A percentile compares a stretch with the other conserved stretches of the same genome.
Evolutionary conservation across 2,888 invertebrate species (phyloP).

Genomic region (Apodemia mormo): DNA sequence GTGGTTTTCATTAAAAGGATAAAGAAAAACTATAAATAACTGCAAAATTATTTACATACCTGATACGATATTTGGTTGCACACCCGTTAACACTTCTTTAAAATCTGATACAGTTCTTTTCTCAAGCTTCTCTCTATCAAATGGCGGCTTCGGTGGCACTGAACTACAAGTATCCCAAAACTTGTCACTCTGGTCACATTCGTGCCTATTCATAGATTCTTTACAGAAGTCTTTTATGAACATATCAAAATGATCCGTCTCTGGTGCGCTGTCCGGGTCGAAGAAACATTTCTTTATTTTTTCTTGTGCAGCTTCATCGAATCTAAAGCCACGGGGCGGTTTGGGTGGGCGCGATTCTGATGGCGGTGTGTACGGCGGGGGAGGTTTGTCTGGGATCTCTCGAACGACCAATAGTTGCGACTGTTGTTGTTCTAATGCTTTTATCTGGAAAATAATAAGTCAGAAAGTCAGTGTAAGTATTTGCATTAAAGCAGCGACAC

Average conservation of each 20-base stretch:
- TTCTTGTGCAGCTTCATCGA: conserved; percentile 47
- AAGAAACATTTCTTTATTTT: conserved; percentile 47
- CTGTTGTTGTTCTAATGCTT: conserved; percentile 72
- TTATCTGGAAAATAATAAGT: conserved; percentile 55
- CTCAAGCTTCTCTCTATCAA: conserved; percentile 46
- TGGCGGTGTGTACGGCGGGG: conserved; percentile 73
- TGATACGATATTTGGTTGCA: conserved; percentile 52
- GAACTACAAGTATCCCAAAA: conserved; percentile 69
- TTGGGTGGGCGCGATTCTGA: conserved; percentile 47
- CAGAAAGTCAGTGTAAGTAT: too few relatives aligned
- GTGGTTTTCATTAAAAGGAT: too few relatives aligned
- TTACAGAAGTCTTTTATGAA: conserved; percentile 63
- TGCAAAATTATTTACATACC: conserved; percentile 45
- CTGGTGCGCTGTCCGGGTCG: conserved; percentile 38
- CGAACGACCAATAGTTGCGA: conserved; percentile 64
- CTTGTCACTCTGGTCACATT: conserved; percentile 50
- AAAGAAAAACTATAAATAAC: background rate
- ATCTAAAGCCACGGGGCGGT: conserved; percentile 48
- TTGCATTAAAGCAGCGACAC: too few relatives aligned
- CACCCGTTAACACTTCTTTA: conserved; percentile 55
- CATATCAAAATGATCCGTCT: conserved; percentile 53
- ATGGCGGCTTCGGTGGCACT: conserved; percentile 53
- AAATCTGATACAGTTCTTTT: conserved; percentile 50
- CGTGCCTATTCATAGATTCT: conserved; percentile 52
- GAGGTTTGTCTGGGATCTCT: conserved; percentile 75